Conservation (phyloP, 2,888 invertebrate species). For the Peribatodes rhomboidaria region DNA sequence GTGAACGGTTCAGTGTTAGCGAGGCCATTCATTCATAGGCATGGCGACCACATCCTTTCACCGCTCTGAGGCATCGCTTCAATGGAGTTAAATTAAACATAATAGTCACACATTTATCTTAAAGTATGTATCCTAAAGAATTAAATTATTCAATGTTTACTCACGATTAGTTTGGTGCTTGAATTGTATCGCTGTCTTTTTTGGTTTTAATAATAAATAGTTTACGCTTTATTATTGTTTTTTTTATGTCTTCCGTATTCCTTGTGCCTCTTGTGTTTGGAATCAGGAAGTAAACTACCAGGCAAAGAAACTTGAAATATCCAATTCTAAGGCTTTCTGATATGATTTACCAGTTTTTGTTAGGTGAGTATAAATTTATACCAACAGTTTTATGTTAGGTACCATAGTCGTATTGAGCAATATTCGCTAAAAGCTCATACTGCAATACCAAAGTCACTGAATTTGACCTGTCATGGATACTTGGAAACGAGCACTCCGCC, state of each 20-base stretch:
- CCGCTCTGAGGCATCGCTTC: constrained; percentile 26
- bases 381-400: too few species aligned
- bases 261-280: not conserved
- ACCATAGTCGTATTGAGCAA: too few species aligned
- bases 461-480: constrained; percentile 11
- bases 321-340: too few species aligned
- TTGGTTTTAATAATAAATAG: constrained; percentile 55
- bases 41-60: constrained; percentile 41
- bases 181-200: constrained; percentile 49
- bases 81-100: constrained; percentile 32
- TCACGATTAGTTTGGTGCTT: constrained; percentile 47
- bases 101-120: constrained; percentile 35
- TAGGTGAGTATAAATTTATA: too few species aligned
- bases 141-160: constrained; percentile 54
- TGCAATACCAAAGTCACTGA: not conserved
- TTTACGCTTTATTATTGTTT: constrained; percentile 55
- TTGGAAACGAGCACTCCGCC: constrained; percentile 5
- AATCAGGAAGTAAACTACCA: not conserved
- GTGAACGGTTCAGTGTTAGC: constrained; percentile 25
- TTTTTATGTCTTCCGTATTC: constrained; percentile 16
- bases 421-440: too few species aligned
- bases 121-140: constrained; percentile 24
- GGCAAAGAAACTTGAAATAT: too few species aligned
- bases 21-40: constrained; percentile 42
- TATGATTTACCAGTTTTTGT: too few species aligned